Evolutionary conservation across 1,140 invertebrate genomes (phyloP).

Genomic region (Oryctes rhinoceros): DNA sequence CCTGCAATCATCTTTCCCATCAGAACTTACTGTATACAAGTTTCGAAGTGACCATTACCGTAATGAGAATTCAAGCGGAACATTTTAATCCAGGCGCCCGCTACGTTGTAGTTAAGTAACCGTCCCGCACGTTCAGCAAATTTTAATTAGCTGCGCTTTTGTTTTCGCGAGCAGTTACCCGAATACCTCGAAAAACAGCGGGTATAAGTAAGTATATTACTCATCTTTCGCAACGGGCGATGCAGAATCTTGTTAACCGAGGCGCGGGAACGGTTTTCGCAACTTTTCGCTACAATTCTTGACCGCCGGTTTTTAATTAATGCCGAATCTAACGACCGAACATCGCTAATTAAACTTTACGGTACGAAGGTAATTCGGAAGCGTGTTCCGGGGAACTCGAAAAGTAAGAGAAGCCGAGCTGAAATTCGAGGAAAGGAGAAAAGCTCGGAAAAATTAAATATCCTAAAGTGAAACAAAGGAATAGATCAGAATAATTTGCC

Average conservation of each 20-base stretch:
- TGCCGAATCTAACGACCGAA: not conserved
- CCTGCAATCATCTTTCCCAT: not conserved
- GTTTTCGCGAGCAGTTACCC: not conserved
- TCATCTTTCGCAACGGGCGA: not conserved
- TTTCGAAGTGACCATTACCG: conserved; percentile 5
- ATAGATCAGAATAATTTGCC: no score
- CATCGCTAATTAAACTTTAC: not conserved
- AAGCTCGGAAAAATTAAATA: no score
- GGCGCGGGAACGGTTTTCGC: not conserved
- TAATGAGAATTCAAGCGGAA: conserved; percentile 12
- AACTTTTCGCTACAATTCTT: not conserved
- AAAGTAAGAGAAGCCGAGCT: no score
- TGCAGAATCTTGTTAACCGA: conserved; percentile 5
- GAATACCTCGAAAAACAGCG: not conserved
- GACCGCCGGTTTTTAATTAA: not conserved
- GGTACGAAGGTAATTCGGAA: not conserved
- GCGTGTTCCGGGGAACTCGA: no score
- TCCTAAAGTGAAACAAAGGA: no score
- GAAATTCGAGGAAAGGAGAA: no score
- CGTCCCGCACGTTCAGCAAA: not conserved
- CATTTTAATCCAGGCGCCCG: not conserved
- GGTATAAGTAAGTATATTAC: not conserved
- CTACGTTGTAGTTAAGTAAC: not conserved
- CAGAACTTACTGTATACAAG: not conserved
- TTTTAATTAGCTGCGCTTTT: conserved; percentile 1